phyloP scores from a whole-genome alignment of 2,797 vertebrate genomes.

The Sparus aurata region DNA sequence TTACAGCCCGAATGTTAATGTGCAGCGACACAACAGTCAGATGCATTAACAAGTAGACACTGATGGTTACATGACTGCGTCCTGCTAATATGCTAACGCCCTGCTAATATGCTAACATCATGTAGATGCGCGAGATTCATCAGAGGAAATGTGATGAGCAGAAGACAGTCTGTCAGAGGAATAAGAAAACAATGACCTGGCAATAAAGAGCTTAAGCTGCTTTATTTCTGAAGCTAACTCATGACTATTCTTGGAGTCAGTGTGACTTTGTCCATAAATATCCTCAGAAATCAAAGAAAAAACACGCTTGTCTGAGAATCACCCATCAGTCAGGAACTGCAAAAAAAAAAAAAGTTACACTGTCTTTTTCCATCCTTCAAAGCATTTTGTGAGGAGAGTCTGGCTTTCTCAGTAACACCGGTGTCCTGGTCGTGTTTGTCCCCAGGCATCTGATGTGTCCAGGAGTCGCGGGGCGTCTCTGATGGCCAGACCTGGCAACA shows the following conservation, averaged over 20 bases:
- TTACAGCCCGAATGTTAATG: background rate
- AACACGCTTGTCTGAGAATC: too few relatives aligned
- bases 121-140: background rate
- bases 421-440: slow-evolving; percentile 25
- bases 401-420: background rate
- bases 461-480: slow-evolving; percentile 93
- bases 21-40: background rate
- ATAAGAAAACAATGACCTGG: background rate
- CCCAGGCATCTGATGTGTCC: slow-evolving; percentile 96
- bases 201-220: background rate
- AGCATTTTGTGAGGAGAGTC: background rate
- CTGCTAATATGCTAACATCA: background rate
- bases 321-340: too few relatives aligned
- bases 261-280: too few relatives aligned
- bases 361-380: too few relatives aligned
- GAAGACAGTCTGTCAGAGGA: background rate
- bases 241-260: too few relatives aligned
- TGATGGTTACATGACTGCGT: background rate
- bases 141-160: too few relatives aligned
- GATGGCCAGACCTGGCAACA: slow-evolving; percentile 91
- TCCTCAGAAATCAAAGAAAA: too few relatives aligned
- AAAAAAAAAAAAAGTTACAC: too few relatives aligned
- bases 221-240: background rate
- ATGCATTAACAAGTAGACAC: background rate
- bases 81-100: too few relatives aligned